phyloP scores from a whole-genome alignment of 2,888 invertebrate genomes.

The Melipona bicolor region DNA sequence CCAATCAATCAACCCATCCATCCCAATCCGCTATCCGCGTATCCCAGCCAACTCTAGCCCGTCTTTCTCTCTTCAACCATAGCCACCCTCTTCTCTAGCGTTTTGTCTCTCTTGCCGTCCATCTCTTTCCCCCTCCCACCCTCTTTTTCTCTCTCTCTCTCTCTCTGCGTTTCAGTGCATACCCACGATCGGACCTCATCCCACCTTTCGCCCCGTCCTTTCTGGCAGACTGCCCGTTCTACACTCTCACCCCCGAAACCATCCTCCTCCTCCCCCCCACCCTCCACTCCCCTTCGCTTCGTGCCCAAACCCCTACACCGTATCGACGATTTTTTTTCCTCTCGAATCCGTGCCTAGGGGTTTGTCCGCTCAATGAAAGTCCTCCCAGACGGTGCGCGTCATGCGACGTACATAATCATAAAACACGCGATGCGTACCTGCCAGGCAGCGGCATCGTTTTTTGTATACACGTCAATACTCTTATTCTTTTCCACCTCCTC shows the following conservation, averaged over 20 bases:
- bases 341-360: slow-evolving; percentile 67
- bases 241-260: slow-evolving; percentile 55
- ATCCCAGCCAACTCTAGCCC: slow-evolving; percentile 65
- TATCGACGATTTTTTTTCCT: slow-evolving; percentile 71
- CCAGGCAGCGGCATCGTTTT: slow-evolving; percentile 23
- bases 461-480: slow-evolving; percentile 15
- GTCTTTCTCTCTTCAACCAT: slow-evolving; percentile 60
- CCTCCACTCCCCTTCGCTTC: slow-evolving; percentile 57
- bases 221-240: slow-evolving; percentile 72
- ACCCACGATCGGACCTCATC: slow-evolving; percentile 66
- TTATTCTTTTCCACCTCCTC: slow-evolving; percentile 22
- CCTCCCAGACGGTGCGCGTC: slow-evolving; percentile 67
- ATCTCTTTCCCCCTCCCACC: slow-evolving; percentile 15
- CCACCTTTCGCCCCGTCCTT: slow-evolving; percentile 69
- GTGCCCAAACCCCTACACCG: slow-evolving; percentile 62
- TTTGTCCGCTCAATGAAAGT: slow-evolving; percentile 80
- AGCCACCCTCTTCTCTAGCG: slow-evolving; percentile 15
- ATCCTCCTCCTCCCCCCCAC: slow-evolving; percentile 48
- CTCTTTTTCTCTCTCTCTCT: slow-evolving; percentile 11
- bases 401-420: slow-evolving; percentile 67
- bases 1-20: slow-evolving; percentile 83
- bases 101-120: slow-evolving; percentile 24
- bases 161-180: slow-evolving; percentile 41
- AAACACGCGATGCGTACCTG: slow-evolving; percentile 65
- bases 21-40: slow-evolving; percentile 73